Base-by-base conservation (phyloP, 2,797 vertebrate species). In the Hydrocynus forskahlii region DNA sequence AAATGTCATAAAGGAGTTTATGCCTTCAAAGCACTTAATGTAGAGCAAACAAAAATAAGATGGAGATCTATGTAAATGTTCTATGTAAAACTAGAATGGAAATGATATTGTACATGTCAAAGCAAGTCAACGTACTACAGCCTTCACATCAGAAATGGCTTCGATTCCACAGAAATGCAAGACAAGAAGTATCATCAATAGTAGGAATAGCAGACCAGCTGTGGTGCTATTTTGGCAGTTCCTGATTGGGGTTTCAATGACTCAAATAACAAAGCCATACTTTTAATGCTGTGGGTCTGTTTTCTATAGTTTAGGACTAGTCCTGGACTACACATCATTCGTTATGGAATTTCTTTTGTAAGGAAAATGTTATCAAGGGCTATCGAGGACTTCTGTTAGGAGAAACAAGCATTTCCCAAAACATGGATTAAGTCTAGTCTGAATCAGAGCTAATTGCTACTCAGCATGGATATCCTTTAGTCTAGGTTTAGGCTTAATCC, bases 1-100 rank as follows among this genome's bases (percentile, higher is more conserved):
- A 69, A 80, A 64, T 10, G 81, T 12, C 86, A 80, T 35, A 52
- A 68, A 4, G 25, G 40, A 71, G 64, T 29, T 79, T 50, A 50
- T 10, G 23, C 38, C 50, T 3, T 52, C 13, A 67, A 1, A 63
- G n/a, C 62, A 6, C 12, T 59, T 70, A 9, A 63, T 29, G 2
- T 52, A 25, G 1, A 69, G 9, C 43, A 12, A 21, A 69, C 5
- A 48, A 50, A 52, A 14, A 7, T n/a, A 52, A 16, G 13, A 14
- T 16, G 12, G 43, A 13, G 7, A 38, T n/a, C n/a, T n/a, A n/a
- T n/a, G n/a, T n/a, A 40, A 29, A 35, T 19, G 14, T 38, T 64
- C 35, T 9, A 64, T 3, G 14, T 3, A 16, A 38, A 35, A 14
- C 14, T 35, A 35, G 35, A 35, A 45, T 45, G 43, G 10, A 9